Evolutionary conservation across 1,140 invertebrate species (phyloP), one percentile per base, ranked within the genome.

Genomic region (Streblospio benedicti): DNA sequence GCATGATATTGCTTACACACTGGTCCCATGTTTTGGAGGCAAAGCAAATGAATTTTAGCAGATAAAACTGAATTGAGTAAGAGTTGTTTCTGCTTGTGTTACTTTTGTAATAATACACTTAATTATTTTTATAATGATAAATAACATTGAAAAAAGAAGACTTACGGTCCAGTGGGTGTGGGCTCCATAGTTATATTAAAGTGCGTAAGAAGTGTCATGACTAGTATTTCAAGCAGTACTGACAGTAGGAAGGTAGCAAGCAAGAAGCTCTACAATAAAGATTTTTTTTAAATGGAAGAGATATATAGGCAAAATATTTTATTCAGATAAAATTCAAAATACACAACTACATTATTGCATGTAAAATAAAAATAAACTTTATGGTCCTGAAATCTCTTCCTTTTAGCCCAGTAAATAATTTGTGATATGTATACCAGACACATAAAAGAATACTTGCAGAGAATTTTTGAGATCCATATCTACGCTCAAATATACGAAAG

Each of bases 381-480:
- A n/a, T n/a, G n/a, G n/a, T n/a, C n/a, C n/a, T n/a, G n/a, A n/a
- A n/a, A n/a, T n/a, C n/a, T n/a, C n/a, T n/a, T n/a, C n/a, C n/a
- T n/a, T n/a, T n/a, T n/a, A n/a, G n/a, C n/a, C n/a, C n/a, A n/a
- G n/a, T n/a, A n/a, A n/a, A n/a, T n/a, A n/a, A n/a, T n/a, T n/a
- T n/a, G n/a, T n/a, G n/a, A n/a, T n/a, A n/a, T n/a, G n/a, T n/a
- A n/a, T n/a, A n/a, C n/a, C n/a, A n/a, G n/a, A n/a, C n/a, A n/a
- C n/a, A n/a, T n/a, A n/a, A n/a, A n/a, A n/a, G n/a, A n/a, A n/a
- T n/a, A n/a, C 67, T 65, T 60, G 73, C 71, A 9, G 75, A 70
- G 72, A 81, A 83, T 67, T 82, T 83, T 55, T 73, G 72, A 23
- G 81, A 82, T 5, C 82, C 82, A 73, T 80, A 82, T 56, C 81